Evolutionary conservation across 2,888 invertebrate genomes (phyloP).

Genomic region (Patella ulyssiponensis): DNA sequence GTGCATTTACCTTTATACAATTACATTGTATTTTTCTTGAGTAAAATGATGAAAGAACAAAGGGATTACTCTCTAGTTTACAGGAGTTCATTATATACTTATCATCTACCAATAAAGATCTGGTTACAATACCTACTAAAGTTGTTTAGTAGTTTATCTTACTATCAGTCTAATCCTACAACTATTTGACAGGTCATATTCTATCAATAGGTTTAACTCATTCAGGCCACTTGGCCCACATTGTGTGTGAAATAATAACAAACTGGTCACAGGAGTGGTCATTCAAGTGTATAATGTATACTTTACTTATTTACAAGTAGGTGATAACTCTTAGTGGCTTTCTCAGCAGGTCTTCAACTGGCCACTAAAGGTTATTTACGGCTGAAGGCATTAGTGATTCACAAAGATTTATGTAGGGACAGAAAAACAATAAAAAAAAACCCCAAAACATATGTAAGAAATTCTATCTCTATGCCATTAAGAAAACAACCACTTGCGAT

Average conservation of each 20-base stretch:
- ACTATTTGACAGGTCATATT: slow-evolving; percentile 1
- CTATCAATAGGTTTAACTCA: slow-evolving; percentile 3
- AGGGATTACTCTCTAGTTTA: neutral
- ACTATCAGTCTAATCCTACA: neutral
- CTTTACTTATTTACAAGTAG: slow-evolving; percentile 5
- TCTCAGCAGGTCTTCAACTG: no score
- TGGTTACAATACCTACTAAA: neutral
- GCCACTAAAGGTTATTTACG: no score
- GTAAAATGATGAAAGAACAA: no score
- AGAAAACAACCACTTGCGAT: no score
- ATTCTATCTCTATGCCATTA: no score
- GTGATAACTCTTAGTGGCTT: neutral
- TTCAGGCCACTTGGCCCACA: neutral
- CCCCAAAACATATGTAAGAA: no score
- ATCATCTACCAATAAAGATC: neutral
- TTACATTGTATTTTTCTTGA: no score
- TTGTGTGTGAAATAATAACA: neutral
- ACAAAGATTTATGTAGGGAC: no score
- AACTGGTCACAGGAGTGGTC: slow-evolving; percentile 7
- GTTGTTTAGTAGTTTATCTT: neutral
- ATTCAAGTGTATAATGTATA: slow-evolving; percentile 5
- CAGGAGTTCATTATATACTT: neutral
- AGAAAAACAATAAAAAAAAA: no score
- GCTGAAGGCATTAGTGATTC: no score
- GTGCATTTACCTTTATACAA: no score